Evolutionary conservation across 2,113 vertebrate species (phyloP).

Genomic region (Phocoena sinus): DNA sequence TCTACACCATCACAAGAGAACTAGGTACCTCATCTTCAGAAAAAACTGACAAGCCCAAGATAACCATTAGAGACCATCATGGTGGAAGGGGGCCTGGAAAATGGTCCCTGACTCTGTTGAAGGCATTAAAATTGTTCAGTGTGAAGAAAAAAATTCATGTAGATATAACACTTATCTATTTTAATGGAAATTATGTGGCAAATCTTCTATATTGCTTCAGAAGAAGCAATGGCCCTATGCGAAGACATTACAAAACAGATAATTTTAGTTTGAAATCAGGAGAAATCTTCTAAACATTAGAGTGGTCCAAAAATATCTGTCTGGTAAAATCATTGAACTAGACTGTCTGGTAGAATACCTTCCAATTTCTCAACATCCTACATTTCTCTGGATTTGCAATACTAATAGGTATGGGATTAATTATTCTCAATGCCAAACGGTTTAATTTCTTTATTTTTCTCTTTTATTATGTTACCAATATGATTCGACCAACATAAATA

Average conservation of each 20-base stretch:
- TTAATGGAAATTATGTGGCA: not conserved
- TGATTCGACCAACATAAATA: not conserved
- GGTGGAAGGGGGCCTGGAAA: not conserved
- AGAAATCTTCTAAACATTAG: constrained; percentile 8
- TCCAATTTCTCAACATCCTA: not conserved
- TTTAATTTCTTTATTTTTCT: not conserved
- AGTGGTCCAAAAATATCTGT: not conserved
- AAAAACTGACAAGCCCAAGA: not conserved
- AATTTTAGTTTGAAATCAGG: not conserved
- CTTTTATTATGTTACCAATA: not conserved
- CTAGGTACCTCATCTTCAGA: not conserved
- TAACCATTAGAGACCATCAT: not conserved
- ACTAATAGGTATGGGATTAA: not conserved
- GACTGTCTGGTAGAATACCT: not conserved
- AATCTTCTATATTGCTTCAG: not conserved
- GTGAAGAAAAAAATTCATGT: not conserved
- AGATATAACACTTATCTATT: not conserved
- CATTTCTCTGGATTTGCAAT: not conserved
- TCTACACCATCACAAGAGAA: not conserved
- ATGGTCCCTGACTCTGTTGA: not conserved
- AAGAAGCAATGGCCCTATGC: not conserved
- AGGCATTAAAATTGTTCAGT: not conserved
- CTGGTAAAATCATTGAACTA: not conserved
- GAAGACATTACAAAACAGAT: not conserved
- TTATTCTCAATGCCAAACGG: not conserved